These are phyloP conservation scores for Melanophora roralis DNA, from an alignment of 2,888 invertebrate genomes.

Conservation along the genomic window DNA sequence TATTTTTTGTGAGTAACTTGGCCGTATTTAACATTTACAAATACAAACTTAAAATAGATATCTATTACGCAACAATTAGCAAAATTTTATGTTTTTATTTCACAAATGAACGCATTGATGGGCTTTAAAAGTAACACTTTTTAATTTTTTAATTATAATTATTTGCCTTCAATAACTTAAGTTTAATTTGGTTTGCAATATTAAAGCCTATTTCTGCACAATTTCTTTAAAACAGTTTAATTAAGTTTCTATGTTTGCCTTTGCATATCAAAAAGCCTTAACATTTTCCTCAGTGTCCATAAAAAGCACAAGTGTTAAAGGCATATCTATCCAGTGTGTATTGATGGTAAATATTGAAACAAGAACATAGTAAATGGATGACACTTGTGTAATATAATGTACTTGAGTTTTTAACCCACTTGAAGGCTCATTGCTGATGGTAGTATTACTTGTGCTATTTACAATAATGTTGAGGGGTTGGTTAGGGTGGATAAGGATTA, in stretches of 20 bases:
- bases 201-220: not conserved
- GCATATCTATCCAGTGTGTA: constrained; percentile 6
- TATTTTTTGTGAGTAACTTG: no score
- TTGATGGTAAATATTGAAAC: no score
- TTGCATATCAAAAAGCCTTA: constrained; percentile 18
- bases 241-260: constrained; percentile 17
- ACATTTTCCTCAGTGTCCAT: constrained; percentile 23
- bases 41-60: no score
- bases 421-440: not conserved
- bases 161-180: not conserved
- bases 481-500: not conserved
- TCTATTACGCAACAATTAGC: constrained; percentile 15
- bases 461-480: no score
- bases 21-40: no score
- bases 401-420: not conserved
- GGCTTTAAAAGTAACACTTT: not conserved
- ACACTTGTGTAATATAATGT: not conserved
- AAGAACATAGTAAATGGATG: not conserved
- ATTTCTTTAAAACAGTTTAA: not conserved
- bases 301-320: constrained; percentile 1
- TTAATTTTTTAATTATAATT: not conserved
- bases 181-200: not conserved
- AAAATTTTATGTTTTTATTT: not conserved
- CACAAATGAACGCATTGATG: constrained; percentile 11
- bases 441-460: no score